Evolutionary conservation across 2,797 vertebrate species (phyloP), one percentile per base, ranked within the genome.

Genomic region (Acropternis orthonyx): DNA sequence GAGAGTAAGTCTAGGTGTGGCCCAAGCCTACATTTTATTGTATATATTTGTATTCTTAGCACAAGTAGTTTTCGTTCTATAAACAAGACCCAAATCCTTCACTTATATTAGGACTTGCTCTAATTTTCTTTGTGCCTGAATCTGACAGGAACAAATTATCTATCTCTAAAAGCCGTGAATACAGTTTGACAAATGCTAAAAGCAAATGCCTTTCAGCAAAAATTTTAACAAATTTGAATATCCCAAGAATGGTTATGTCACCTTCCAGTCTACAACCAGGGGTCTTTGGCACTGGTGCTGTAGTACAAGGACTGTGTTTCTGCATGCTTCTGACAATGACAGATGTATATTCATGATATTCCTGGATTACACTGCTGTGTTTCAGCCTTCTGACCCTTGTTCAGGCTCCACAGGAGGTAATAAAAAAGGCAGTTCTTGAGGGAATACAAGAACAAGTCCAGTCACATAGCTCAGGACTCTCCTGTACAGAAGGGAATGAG

Each of bases 311-410:
- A 72, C 9, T 9, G 21, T 44, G 12, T 73, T 88, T 69, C 36
- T 37, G 14, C 48, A 39, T 0, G 0, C 9, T 67, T 13, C 30
- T 26, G 9, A 56, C 30, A 49, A 61, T 2, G 9, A 12, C 32
- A 46, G 36, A 27, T 32, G 14, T 13, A 44, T 30, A 48, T 14
- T 49, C 36, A 30, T 10, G 20, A 44, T 59, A 92, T 72, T 77
- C 37, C 37, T 88, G 37, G 72, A 61, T 71, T 41, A 54, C 39
- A 43, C 8, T 37, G 9, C 4, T 69, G 36, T 17, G 8, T 39
- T 46, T 55, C 39, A 73, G n/a, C 14, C 20, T 55, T 67, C 68
- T 71, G 41, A 58, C 14, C 19, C 48, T 65, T 51, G 11, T 14
- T 55, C 14, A 66, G 59, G 66, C 21, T 79, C 15, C 36, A 19